phyloP scores from a whole-genome alignment of 1,140 invertebrate species.

The Drosophila ohnishii region DNA sequence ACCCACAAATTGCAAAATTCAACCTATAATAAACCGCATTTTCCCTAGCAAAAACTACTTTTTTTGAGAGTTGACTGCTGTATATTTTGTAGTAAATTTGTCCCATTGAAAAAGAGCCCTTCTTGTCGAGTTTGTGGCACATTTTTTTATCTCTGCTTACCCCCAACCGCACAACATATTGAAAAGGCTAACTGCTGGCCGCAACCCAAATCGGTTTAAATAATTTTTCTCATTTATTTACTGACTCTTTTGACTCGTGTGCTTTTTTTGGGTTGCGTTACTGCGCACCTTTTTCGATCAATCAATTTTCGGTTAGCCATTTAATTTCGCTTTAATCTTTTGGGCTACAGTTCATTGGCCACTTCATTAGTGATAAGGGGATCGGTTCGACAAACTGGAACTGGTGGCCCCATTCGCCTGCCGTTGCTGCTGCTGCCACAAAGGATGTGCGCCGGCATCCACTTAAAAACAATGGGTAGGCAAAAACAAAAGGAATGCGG shows the following conservation, averaged over 20 bases:
- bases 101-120: neutral
- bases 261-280: slow-evolving; percentile 11
- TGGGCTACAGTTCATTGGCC: slow-evolving; percentile 76
- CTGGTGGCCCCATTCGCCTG: slow-evolving; percentile 16
- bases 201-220: slow-evolving; percentile 51
- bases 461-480: slow-evolving; percentile 77
- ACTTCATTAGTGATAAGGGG: slow-evolving; percentile 78
- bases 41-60: neutral
- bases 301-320: slow-evolving; percentile 70
- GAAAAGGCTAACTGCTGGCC: slow-evolving; percentile 5
- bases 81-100: neutral
- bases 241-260: neutral
- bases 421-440: slow-evolving; percentile 19
- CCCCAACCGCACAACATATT: slow-evolving; percentile 35
- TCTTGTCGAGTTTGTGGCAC: slow-evolving; percentile 1
- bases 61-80: neutral
- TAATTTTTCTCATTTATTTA: slow-evolving; percentile 51
- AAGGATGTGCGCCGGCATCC: slow-evolving; percentile 67
- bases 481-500: slow-evolving; percentile 64
- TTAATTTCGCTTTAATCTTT: slow-evolving; percentile 80
- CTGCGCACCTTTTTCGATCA: slow-evolving; percentile 73
- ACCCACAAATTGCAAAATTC: neutral
- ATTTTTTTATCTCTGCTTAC: slow-evolving; percentile 9
- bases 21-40: neutral
- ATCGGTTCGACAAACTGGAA: slow-evolving; percentile 29